These are phyloP conservation scores for Rhinoptilus africanus DNA, from an alignment of 2,113 vertebrate species.

Conservation along the genomic window DNA sequence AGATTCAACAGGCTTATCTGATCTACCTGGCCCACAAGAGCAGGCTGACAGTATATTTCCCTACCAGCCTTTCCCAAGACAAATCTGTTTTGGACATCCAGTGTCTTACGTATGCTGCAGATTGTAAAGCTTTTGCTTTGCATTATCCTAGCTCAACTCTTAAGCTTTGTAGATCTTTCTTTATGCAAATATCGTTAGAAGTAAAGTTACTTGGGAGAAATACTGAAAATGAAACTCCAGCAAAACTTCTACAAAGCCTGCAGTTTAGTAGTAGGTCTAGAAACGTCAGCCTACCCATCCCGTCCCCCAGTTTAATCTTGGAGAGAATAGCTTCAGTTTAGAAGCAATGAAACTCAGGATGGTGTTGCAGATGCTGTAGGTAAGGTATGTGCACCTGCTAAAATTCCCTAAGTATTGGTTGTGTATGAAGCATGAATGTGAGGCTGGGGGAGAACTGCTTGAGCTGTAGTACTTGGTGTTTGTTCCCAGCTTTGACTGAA, in stretches of 20 bases:
- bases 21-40: background rate
- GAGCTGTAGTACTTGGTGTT: background rate
- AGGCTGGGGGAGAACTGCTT: background rate
- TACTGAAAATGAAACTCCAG: background rate
- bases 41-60: background rate
- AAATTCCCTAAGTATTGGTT: background rate
- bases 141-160: background rate
- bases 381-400: background rate
- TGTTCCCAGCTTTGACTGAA: background rate
- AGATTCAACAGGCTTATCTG: background rate
- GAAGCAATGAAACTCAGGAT: background rate
- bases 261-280: background rate
- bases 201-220: background rate
- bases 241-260: background rate
- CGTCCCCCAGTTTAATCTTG: background rate
- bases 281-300: background rate
- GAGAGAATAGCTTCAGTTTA: background rate
- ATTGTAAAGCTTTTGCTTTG: background rate
- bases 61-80: background rate
- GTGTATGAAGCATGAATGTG: background rate
- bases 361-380: background rate
- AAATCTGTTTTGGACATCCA: background rate
- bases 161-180: background rate
- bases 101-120: background rate
- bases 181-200: slow-evolving; percentile 2